A percentile compares a stretch with the other conserved stretches of the same genome.
Evolutionary conservation across 30 jellyfish, hydroid and myxozoan species (phyloP).

Genomic region (Pelagia noctiluca): DNA sequence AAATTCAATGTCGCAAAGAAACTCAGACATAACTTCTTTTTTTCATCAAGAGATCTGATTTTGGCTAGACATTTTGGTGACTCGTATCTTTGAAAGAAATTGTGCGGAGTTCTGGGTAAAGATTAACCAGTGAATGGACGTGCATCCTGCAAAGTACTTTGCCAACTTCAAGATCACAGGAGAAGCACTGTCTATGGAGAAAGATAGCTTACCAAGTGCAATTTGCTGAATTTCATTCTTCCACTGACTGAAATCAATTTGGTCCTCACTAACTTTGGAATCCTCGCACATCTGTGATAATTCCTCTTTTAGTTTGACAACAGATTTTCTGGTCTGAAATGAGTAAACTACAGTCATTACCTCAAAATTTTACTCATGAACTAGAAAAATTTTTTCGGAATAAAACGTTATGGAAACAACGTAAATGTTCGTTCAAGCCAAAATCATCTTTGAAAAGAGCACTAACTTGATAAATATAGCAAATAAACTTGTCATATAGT

Average conservation of each 20-base stretch:
- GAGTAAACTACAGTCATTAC: slow-evolving; percentile 7
- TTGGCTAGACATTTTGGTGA: not conserved
- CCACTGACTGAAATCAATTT: slow-evolving; percentile 36
- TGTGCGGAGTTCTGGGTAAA: not conserved
- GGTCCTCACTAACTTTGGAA: not conserved
- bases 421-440: too few species aligned
- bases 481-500: too few species aligned
- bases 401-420: not conserved
- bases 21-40: not conserved
- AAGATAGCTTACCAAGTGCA: slow-evolving; percentile 27
- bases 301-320: slow-evolving; percentile 11
- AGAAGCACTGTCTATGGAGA: not conserved
- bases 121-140: not conserved
- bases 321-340: slow-evolving; percentile 23
- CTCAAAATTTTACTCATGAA: not conserved
- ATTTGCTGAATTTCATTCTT: slow-evolving; percentile 32
- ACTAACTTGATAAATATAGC: too few species aligned
- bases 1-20: slow-evolving; percentile 3
- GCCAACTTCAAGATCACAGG: not conserved
- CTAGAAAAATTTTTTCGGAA: not conserved
- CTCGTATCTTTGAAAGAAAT: not conserved
- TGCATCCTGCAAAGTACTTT: too few species aligned
- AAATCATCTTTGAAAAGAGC: too few species aligned
- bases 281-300: slow-evolving; percentile 17
- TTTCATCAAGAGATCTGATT: slow-evolving; percentile 13